Evolutionary conservation across 2,888 invertebrate species (phyloP), one percentile per base, ranked within the genome.

Genomic region (Philonicus albiceps): DNA sequence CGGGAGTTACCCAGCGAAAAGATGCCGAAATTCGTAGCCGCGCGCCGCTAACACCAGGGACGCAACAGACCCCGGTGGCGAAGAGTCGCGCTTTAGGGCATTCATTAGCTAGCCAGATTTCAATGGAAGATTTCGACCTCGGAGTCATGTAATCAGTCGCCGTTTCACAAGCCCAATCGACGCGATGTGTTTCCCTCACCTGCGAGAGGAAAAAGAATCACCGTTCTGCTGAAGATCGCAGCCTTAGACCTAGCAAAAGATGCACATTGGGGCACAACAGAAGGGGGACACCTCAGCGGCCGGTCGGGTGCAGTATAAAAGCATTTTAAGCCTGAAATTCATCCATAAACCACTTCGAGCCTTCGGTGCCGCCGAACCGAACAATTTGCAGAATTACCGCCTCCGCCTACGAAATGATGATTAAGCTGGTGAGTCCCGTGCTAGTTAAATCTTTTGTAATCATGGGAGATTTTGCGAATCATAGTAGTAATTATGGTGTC

Each of bases 371-470:
- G 72, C 27, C 13, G 37, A 73, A 73, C 4, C 73, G 16, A 53
- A 8, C 72, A n/a, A 16, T 64, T 72, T 49, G 55, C 64, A 53
- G 86, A 64, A 78, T n/a, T 53, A 80, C 37, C 78, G 16, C 74
- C 30, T 19, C 80, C 76, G 43, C 55, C 73, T 80, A 73, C 27
- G 31, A 84, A 80, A 86, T 55, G 30, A 87, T 86, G 86, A 43
- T 87, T 13, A 87, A 85, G 75, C 43, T 87, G 86, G 87, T 87
- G 64, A 86, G 87, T 87, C 11, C 40, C 40, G 40, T 16, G 40
- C 13, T 43, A 13, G 11, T 13, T 22, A 49, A 76, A 3, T n/a
- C 11, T 34, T 80, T n/a, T 19, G 30, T 19, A 64, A 37, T 64
- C 19, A 27, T 64, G 37, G 55, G 34, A 22, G 34, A 1, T 22